phyloP scores from a whole-genome alignment of 2,797 vertebrate genomes.

The Odontamblyopus rebecca region DNA sequence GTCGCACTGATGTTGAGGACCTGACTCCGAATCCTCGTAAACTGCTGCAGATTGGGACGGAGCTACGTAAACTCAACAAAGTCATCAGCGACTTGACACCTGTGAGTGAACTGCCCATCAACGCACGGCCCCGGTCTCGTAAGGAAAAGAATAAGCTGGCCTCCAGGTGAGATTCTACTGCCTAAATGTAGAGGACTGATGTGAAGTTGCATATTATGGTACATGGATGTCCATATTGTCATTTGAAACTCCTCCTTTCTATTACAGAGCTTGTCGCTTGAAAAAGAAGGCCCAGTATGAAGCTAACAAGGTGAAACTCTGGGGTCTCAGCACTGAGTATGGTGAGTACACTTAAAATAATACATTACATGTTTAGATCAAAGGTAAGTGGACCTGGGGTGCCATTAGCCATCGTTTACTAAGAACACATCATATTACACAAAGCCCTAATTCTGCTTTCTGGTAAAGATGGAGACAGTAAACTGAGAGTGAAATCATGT shows the following conservation, averaged over 20 bases:
- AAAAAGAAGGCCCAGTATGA: slow-evolving; percentile 99
- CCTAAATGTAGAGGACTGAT: background rate
- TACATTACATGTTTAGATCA: background rate
- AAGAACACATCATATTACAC: no score
- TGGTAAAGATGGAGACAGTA: background rate
- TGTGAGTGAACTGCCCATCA: slow-evolving; percentile 94
- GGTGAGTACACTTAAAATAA: slow-evolving; percentile 74
- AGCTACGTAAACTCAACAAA: slow-evolving; percentile 95
- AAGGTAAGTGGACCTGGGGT: no score
- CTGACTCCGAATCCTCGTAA: slow-evolving; percentile 97
- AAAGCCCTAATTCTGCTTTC: background rate
- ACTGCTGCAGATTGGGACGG: slow-evolving; percentile 95
- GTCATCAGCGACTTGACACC: slow-evolving; percentile 98
- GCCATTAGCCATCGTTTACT: no score
- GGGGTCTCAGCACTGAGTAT: slow-evolving; percentile 98
- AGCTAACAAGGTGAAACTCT: slow-evolving; percentile 99
- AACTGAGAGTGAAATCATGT: background rate
- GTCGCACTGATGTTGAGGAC: slow-evolving; percentile 97
- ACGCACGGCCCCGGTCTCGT: slow-evolving; percentile 92
- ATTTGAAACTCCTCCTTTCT: slow-evolving; percentile 5
- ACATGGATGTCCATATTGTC: background rate
- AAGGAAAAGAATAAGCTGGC: slow-evolving; percentile 99
- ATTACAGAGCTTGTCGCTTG: slow-evolving; percentile 91
- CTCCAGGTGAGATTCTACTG: slow-evolving; percentile 83
- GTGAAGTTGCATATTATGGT: background rate